These are phyloP conservation scores for Myiotriccus ornatus DNA, from an alignment of 2,797 vertebrate species.

Conservation along the genomic window DNA sequence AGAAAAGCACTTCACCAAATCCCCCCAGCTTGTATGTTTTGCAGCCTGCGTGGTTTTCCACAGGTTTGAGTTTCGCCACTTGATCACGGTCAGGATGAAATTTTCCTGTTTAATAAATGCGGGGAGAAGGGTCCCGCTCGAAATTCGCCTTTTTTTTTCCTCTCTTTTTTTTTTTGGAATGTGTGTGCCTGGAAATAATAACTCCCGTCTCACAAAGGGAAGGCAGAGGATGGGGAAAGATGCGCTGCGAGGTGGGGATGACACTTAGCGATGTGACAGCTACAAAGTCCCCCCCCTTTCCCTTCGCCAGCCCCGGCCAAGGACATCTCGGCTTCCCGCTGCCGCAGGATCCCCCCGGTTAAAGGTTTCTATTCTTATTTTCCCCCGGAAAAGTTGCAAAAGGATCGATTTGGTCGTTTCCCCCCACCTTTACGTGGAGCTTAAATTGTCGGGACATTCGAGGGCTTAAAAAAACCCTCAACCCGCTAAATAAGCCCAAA, in stretches of 20 bases:
- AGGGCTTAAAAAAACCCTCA: not conserved
- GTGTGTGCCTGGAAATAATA: not conserved
- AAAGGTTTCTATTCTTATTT: not conserved
- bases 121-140: not conserved
- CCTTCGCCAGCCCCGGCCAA: not conserved
- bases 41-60: slow-evolving; percentile 81
- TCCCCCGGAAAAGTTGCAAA: not conserved
- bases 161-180: not conserved
- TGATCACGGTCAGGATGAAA: slow-evolving; percentile 57
- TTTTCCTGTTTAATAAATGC: slow-evolving; percentile 58
- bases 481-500: not conserved
- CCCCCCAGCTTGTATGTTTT: slow-evolving; percentile 83
- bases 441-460: not conserved
- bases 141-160: not conserved
- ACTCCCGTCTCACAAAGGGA: not conserved
- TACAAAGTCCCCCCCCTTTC: not conserved
- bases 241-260: not conserved
- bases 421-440: not conserved
- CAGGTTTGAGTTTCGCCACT: slow-evolving; percentile 69
- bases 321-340: not conserved
- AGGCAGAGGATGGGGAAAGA: not conserved
- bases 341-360: not conserved
- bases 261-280: slow-evolving; percentile 38
- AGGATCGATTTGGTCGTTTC: accelerated
- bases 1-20: slow-evolving; percentile 86